Evolutionary conservation across 2,797 vertebrate species (phyloP), one percentile per base, ranked within the genome.

Genomic region (Vireo griseus): DNA sequence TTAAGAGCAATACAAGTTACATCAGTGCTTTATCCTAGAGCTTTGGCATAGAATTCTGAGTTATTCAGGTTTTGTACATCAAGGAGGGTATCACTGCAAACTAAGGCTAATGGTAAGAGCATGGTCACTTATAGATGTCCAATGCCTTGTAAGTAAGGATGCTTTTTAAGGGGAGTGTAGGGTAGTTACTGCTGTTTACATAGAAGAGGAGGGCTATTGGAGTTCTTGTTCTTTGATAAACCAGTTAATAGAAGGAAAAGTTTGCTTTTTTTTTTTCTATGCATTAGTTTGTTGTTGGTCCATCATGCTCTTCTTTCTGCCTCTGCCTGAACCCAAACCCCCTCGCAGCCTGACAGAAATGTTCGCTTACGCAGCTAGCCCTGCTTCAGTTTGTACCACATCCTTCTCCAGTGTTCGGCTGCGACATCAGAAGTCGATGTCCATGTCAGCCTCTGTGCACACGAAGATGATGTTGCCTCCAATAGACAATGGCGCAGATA

Each of bases 401-500:
- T 98, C 98, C 97, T 98, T 98, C 97, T 97, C 98, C 98, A 98
- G 98, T 94, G 97, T 98, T 97, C 98, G 97, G 97, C 98, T 98
- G 98, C 98, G 98, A 98, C 98, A 98, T 98, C 98, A 98, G 98
- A 98, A 98, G 97, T 98, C 97, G 77, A 97, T 98, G 98, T 98
- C 98, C 95, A 97, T 98, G 98, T 98, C 98, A 95, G 98, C 98
- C 97, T 98, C 98, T 97, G 97, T 98, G 97, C 98, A 98, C 97
- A 98, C 98, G 97, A 98, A 97, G 98, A 98, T 98, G 98, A 98
- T 98, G 97, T 98, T 98, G 97, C 98, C 98, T 97, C 97, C 98
- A 97, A 97, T 98, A 98, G 98, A 98, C 98, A 98, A 98, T 98
- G 98, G 97, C 96, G 98, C 98, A 98, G 98, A 98, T 98, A 98